phyloP scores from a whole-genome alignment of 1,140 invertebrate genomes.

The Zaprionus tsacasi region DNA sequence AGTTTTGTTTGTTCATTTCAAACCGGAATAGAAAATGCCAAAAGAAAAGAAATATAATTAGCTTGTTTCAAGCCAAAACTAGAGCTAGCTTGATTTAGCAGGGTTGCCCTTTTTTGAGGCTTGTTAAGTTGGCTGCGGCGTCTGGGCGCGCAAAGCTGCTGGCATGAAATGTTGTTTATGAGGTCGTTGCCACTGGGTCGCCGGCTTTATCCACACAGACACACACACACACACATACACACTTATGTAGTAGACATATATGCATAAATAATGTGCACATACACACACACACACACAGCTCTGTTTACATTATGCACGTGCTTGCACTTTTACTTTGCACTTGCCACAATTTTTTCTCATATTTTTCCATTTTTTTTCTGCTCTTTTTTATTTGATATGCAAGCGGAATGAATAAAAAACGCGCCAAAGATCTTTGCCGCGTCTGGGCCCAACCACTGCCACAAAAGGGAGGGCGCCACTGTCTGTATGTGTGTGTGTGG shows the following conservation, averaged over 20 bases:
- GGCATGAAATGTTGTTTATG: not conserved
- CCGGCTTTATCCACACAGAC: constrained; percentile 9
- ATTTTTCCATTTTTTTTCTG: constrained; percentile 35
- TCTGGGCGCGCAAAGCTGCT: not conserved
- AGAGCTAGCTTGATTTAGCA: not conserved
- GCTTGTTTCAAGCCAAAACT: not conserved
- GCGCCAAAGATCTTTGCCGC: constrained; percentile 36
- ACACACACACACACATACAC: not conserved
- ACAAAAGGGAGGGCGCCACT: constrained; percentile 19
- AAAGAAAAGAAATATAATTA: not conserved
- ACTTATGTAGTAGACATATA: constrained; percentile 4
- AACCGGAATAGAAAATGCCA: constrained; percentile 27
- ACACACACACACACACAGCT: not conserved
- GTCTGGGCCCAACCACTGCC: constrained; percentile 28
- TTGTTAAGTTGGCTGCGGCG: constrained; percentile 20
- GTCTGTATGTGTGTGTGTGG: constrained; percentile 2
- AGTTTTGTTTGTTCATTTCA: not conserved
- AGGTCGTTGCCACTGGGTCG: constrained; percentile 58
- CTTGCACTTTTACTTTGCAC: constrained; percentile 75
- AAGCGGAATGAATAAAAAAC: constrained; percentile 36
- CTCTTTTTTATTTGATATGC: constrained; percentile 60
- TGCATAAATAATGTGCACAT: not conserved
- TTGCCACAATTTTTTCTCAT: constrained; percentile 53
- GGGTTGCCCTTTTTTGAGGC: not conserved
- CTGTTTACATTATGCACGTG: constrained; percentile 37